Evolutionary conservation across 2,113 vertebrate genomes (phyloP), one percentile per base, ranked within the genome.

Genomic region (Heliornis fulica): DNA sequence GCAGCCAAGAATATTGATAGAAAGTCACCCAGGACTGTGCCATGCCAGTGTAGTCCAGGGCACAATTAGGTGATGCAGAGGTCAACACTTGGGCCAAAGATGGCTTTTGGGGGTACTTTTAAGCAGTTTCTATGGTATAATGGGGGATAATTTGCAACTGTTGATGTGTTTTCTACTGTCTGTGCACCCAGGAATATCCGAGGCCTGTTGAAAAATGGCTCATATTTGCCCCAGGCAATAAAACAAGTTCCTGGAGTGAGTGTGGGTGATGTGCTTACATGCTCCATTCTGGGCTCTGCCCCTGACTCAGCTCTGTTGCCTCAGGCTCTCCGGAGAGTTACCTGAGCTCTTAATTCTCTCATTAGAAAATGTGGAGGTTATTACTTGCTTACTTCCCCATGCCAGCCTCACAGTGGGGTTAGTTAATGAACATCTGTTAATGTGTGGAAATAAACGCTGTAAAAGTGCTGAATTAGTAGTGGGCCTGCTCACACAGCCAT

Each of bases 351-450:
- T 91, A 22, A 87, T 87, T 79, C 81, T 89, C 54, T 87, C 84
- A 50, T 95, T 96, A 83, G 69, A 76, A 94, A 94, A 76, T 7
- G 12, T 29, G 54, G 82, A 61, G 70, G 65, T 95, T 93, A 65
- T 92, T 89, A 84, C 60, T 63, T 23, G 20, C 74, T 72, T 65
- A 18, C 75, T 91, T 95, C 90, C 84, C 90, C 54, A 28, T 78
- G 32, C 59, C 79, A 93, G 51, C 56, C 59, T 83, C 50, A n/a
- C 64, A 86, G 82, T 16, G 75, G n/a, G 40, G 31, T 88, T 89
- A 69, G 76, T 92, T 96, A 95, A 94, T 90, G 85, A 93, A n/a
- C 80, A 56, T 96, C 91, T 93, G 82, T 53, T 79, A 54, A 51
- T 26, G 40, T 56, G 88, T 83, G 46, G 76, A 65, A 83, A 19